Evolutionary conservation across 2,113 vertebrate species (phyloP).

Genomic region (Eira barbara): DNA sequence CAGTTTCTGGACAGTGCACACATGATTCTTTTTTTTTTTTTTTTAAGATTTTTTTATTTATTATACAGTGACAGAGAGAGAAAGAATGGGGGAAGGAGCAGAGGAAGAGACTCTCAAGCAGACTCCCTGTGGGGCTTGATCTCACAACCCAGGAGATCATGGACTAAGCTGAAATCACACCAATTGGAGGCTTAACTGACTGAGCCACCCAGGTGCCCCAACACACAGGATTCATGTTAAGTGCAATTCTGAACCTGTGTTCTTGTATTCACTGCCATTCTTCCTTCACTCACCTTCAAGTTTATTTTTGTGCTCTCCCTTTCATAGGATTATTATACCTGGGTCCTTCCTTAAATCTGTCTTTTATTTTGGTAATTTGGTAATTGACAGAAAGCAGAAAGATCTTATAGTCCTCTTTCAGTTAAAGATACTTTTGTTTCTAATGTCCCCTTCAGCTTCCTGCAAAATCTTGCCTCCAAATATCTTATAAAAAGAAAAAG

Average conservation of each 20-base stretch:
- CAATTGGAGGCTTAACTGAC: background rate
- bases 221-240: background rate
- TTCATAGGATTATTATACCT: background rate
- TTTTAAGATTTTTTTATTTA: background rate
- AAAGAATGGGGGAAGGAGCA: background rate
- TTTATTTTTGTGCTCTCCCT: background rate
- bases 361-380: background rate
- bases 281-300: background rate
- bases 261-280: background rate
- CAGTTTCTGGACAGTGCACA: background rate
- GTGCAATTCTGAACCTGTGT: background rate
- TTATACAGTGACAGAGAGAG: background rate
- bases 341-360: background rate
- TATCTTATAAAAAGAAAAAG: background rate
- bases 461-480: too few species aligned
- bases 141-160: background rate
- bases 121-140: background rate
- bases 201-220: background rate
- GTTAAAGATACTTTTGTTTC: background rate
- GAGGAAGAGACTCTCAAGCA: background rate
- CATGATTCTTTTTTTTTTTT: background rate
- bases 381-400: background rate
- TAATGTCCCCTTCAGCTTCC: background rate
- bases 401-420: background rate
- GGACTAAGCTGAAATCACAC: background rate